These are phyloP conservation scores for Dascyllus trimaculatus DNA, from an alignment of 2,113 vertebrate genomes.

Conservation along the genomic window DNA sequence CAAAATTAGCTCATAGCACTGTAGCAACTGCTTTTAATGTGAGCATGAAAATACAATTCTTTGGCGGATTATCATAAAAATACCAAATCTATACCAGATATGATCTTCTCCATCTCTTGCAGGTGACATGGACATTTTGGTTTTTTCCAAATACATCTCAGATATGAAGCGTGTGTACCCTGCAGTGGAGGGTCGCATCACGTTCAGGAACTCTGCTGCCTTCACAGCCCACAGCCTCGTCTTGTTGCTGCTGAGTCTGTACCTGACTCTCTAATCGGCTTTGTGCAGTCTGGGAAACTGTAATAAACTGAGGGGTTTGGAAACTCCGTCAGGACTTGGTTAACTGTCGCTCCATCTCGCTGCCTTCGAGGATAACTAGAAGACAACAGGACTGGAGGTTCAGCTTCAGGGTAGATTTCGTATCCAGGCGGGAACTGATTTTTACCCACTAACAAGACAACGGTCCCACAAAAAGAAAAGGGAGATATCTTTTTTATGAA, in stretches of 20 bases:
- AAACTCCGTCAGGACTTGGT: slow-evolving; percentile 7
- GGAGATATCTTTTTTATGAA: too few species aligned
- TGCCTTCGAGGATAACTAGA: slow-evolving; percentile 14
- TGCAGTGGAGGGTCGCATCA: slow-evolving; percentile 88
- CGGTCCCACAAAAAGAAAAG: too few species aligned
- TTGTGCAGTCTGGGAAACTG: background rate
- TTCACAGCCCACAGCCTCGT: slow-evolving; percentile 23
- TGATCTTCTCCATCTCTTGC: slow-evolving; percentile 26
- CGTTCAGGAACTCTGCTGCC: slow-evolving; percentile 76
- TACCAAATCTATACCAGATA: too few species aligned
- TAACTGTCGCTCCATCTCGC: slow-evolving; percentile 12
- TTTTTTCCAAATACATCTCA: slow-evolving; percentile 86
- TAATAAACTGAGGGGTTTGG: slow-evolving; percentile 19
- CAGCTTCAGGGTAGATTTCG: background rate
- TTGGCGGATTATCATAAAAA: too few species aligned
- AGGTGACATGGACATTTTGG: slow-evolving; percentile 87
- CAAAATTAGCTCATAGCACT: too few species aligned
- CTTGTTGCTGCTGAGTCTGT: slow-evolving; percentile 55
- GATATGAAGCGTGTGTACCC: slow-evolving; percentile 86
- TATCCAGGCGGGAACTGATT: too few species aligned
- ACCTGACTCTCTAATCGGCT: slow-evolving; percentile 36
- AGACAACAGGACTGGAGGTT: slow-evolving; percentile 5
- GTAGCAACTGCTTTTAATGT: too few species aligned
- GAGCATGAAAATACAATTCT: too few species aligned
- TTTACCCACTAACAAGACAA: too few species aligned